Evolutionary conservation across 2,888 invertebrate species (phyloP), one percentile per base, ranked within the genome.

Genomic region (Eilema caniola): DNA sequence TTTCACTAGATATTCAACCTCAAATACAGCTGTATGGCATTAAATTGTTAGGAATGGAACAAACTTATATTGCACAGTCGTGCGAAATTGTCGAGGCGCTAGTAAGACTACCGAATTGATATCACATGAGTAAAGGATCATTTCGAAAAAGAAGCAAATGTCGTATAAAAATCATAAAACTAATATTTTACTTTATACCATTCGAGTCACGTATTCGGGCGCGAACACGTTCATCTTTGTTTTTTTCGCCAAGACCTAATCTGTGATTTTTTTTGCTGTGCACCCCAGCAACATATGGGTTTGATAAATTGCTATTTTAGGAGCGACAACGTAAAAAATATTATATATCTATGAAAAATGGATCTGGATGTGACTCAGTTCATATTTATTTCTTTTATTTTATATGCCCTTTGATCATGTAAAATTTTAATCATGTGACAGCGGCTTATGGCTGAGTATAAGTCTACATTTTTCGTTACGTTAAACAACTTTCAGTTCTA

Each of bases 281-380:
- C 66, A 71, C 80, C 72, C 82, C 83, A 83, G 88, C 84, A 89
- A 89, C 90, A 91, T 83, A 90, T 90, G 89, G 80, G 84, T 78
- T 82, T 93, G 92, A 93, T 90, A 91, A 91, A 94, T 93, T 84
- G 90, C 85, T 76, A 84, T 85, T 86, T 86, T 84, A 83, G 83
- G 81, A 83, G 67, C 69, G 77, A 81, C 76, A 81, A 82, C 75
- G n/a, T 79, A 80, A 81, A 83, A 69, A 73, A 84, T 83, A n/a
- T n/a, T n/a, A 87, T 86, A 83, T 89, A 83, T 89, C 84, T 86
- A 88, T 90, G 87, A 91, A 89, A 90, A 90, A 90, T 89, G 90
- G 84, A 89, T 89, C 83, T 84, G 79, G 74, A 80, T 84, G 80
- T 82, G 83, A 85, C 83, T 80, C 71, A 81, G 76, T 80, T 83